Percentiles rank a stretch among this genome's conserved stretches.
phyloP scores from a whole-genome alignment of 2,113 vertebrate genomes.

The Montifringilla adamsi region DNA sequence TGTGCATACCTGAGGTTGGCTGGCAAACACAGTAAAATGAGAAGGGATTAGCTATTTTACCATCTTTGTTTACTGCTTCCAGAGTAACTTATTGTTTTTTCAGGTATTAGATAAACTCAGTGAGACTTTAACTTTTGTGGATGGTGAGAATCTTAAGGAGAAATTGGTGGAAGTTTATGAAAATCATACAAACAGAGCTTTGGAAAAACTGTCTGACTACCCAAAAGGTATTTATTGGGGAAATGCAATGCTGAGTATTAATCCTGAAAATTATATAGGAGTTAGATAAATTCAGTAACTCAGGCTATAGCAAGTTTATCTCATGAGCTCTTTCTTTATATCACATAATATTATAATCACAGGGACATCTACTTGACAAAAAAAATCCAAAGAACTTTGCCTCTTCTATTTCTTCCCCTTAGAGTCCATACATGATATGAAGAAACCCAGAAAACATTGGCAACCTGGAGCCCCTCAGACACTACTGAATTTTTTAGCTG shows the following conservation, averaged over 20 bases:
- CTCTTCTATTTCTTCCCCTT: background rate
- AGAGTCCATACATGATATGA: background rate
- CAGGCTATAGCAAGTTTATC: background rate
- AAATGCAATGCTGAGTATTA: background rate
- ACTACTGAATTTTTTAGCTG: conserved; percentile 73
- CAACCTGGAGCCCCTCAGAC: conserved; percentile 69
- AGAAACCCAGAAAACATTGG: conserved; percentile 72
- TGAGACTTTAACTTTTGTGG: conserved; percentile 73
- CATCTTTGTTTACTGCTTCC: background rate
- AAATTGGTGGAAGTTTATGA: conserved; percentile 20
- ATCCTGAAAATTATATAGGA: background rate
- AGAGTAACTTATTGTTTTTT: background rate
- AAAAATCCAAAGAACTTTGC: background rate
- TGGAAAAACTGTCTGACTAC: background rate
- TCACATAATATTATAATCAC: background rate
- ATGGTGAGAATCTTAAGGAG: conserved; percentile 67
- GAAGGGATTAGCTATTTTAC: background rate
- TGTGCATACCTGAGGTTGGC: background rate
- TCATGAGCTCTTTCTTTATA: background rate
- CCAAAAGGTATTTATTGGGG: conserved; percentile 57
- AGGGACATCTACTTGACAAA: background rate
- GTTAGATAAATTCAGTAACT: background rate
- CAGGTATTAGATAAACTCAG: conserved; percentile 72
- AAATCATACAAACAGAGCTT: conserved; percentile 6
- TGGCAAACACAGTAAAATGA: background rate